Conservation (phyloP, 2,113 vertebrate genomes). For the Rhinolophus ferrumequinum region DNA sequence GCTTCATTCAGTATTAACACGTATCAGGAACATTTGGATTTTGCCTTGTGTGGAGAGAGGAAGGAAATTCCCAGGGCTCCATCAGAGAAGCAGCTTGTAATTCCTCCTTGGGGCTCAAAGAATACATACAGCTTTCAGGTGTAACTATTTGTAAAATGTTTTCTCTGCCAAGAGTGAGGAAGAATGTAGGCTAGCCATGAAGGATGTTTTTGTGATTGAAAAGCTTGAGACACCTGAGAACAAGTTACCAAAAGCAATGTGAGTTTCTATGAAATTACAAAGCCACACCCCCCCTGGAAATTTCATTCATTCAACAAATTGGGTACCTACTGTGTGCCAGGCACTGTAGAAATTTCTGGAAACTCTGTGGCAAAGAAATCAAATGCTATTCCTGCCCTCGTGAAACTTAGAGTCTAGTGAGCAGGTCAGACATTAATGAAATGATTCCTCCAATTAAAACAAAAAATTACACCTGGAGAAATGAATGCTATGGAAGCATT, state of each 20-base stretch:
- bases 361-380: background rate
- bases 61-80: background rate
- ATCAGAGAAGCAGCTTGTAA: background rate
- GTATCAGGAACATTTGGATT: background rate
- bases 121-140: background rate
- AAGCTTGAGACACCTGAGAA: background rate
- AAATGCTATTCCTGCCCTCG: background rate
- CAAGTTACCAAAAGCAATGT: background rate
- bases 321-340: background rate
- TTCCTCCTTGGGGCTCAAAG: background rate
- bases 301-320: background rate
- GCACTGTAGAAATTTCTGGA: slow-evolving; percentile 29
- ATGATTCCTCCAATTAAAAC: background rate
- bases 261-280: background rate
- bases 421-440: background rate
- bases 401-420: background rate
- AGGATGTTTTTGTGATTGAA: background rate
- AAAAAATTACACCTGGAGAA: background rate
- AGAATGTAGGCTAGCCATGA: background rate
- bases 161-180: slow-evolving; percentile 37
- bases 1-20: background rate
- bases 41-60: background rate
- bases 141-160: background rate
- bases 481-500: background rate
- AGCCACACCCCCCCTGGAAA: background rate